Conservation (phyloP, 2,113 vertebrate species). For the Mormyrus lacerda region DNA sequence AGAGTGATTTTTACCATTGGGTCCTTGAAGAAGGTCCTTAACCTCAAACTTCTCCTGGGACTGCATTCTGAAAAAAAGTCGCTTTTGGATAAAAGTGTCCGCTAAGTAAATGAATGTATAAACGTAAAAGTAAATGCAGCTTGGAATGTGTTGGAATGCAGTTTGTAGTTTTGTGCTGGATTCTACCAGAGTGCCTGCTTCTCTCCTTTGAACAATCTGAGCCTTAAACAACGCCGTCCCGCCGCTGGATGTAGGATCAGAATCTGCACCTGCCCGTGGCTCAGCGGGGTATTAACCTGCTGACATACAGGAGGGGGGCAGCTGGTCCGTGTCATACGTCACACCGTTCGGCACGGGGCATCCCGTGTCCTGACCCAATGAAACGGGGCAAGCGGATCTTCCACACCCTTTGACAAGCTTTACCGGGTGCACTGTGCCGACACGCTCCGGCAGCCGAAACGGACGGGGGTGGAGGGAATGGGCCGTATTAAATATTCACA, state of each 20-base stretch:
- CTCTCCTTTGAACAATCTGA: not conserved
- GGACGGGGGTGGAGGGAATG: not conserved
- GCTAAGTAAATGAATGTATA: not conserved
- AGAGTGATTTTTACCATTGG: not conserved
- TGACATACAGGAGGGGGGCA: not conserved
- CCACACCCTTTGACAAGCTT: not conserved
- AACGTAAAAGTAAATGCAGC: not conserved
- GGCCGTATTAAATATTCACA: conserved; percentile 37
- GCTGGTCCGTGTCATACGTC: not conserved
- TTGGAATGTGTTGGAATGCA: not conserved
- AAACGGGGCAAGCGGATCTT: not conserved
- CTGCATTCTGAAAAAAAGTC: not conserved
- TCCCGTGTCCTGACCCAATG: not conserved
- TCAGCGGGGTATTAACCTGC: not conserved
- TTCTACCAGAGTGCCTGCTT: not conserved
- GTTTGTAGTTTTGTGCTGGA: not conserved
- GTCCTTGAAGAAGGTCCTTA: not conserved
- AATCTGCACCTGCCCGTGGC: not conserved
- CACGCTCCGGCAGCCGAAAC: not conserved
- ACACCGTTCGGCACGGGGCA: not conserved
- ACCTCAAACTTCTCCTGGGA: not conserved
- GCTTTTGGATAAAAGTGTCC: not conserved
- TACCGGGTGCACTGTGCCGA: not conserved
- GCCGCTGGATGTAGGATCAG: not conserved
- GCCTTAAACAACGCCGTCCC: not conserved